phyloP scores from a whole-genome alignment of 2,113 vertebrate genomes.

The Saguinus midas region DNA sequence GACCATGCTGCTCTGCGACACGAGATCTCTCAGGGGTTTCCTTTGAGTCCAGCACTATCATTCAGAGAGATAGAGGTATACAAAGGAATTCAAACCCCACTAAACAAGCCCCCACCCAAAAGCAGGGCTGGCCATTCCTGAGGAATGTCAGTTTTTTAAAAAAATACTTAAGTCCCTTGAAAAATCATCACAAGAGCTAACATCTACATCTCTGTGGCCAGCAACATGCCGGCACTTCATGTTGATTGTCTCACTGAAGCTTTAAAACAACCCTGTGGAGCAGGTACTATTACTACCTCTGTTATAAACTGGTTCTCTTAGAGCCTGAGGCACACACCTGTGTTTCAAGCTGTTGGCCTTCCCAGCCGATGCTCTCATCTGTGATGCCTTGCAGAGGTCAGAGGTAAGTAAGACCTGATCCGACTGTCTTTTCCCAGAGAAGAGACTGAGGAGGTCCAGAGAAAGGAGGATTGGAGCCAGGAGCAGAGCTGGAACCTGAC shows the following conservation, averaged over 20 bases:
- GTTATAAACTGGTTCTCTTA: neutral
- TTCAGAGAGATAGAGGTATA: neutral
- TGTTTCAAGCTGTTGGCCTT: accelerated
- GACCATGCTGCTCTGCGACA: neutral
- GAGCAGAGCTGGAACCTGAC: neutral
- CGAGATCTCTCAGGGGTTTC: neutral
- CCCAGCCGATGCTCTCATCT: neutral
- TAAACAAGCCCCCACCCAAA: neutral
- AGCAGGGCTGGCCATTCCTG: too few relatives aligned
- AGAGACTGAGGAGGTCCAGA: neutral
- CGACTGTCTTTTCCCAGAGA: neutral
- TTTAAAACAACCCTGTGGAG: neutral
- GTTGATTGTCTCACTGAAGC: neutral
- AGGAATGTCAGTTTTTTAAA: neutral
- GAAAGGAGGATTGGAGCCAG: neutral
- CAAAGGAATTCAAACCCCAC: neutral
- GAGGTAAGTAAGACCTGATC: neutral
- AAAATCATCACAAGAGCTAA: neutral
- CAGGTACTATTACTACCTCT: neutral
- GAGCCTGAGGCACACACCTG: neutral
- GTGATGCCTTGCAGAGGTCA: neutral
- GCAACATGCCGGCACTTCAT: accelerated
- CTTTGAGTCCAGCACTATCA: neutral
- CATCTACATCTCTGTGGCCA: neutral
- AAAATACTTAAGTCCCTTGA: neutral